Percentiles rank a stretch among this genome's conserved stretches.
Evolutionary conservation across 1,140 invertebrate genomes (phyloP).

Genomic region (Holotrichia oblita): DNA sequence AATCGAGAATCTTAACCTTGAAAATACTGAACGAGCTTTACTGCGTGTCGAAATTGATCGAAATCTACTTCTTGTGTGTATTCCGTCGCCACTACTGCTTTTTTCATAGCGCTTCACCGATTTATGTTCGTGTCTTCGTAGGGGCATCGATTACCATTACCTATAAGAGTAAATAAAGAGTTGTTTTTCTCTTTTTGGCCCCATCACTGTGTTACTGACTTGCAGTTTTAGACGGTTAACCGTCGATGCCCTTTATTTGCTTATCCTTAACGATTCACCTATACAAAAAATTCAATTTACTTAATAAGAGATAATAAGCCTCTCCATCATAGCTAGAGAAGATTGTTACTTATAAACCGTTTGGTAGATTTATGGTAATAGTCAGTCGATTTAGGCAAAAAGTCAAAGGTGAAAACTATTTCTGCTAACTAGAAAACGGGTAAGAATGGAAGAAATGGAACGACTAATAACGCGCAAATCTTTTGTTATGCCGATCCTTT

Average conservation of each 20-base stretch:
- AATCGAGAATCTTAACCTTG: too few relatives aligned
- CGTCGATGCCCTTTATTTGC: background rate
- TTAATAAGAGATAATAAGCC: slow-evolving; percentile 5
- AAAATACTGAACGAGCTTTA: too few relatives aligned
- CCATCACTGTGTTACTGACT: too few relatives aligned
- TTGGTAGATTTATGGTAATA: background rate
- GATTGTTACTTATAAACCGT: slow-evolving; percentile 10
- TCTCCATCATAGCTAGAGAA: background rate
- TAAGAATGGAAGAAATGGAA: slow-evolving; percentile 3
- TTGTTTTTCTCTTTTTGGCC: too few relatives aligned
- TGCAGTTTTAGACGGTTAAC: too few relatives aligned
- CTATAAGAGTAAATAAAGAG: too few relatives aligned
- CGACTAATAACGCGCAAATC: background rate
- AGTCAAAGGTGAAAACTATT: slow-evolving; percentile 23
- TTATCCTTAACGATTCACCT: background rate
- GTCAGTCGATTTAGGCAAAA: background rate
- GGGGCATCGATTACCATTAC: too few relatives aligned
- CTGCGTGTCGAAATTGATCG: too few relatives aligned
- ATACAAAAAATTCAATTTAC: background rate
- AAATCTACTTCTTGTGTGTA: too few relatives aligned
- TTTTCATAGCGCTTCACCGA: background rate
- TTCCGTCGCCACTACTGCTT: background rate
- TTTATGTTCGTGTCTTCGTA: background rate
- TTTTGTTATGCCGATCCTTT: background rate
- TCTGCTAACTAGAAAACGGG: background rate